Base-by-base conservation (phyloP, 2,888 invertebrate species). In the Chloroclysta siterata region DNA sequence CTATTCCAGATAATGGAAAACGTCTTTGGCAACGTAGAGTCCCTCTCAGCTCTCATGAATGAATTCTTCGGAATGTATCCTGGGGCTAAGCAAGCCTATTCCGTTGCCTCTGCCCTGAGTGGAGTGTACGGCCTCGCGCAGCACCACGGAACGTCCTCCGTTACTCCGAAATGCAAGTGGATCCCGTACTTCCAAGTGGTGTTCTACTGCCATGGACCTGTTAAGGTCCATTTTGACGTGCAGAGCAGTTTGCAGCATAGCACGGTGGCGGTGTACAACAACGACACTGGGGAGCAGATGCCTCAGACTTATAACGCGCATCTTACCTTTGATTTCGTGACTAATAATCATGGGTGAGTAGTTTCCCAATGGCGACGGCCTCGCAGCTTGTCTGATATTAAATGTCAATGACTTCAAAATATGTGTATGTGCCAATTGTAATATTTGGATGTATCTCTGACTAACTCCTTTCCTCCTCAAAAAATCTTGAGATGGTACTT, bases 21-120 rank as follows among this genome's bases (percentile, higher is more conserved):
- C 50, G 83, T 78, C 0, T 88, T 89, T 58, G 92, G 90, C n/a
- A 85, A 82, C 44, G 17, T 84, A 0, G 90, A 92, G 67, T 67
- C 80, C 0, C 66, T 90, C 7, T 82, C 89, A 13, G 76, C 76
- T 0, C 70, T 93, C 5, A 90, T 92, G 90, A 90, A 90, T 50
- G 86, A 89, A 66, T 92, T 91, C 72, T 92, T 92, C 53, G 53
- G 52, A 22, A 77, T 90, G 79, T 92, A 74, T 42, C 92, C 92
- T 33, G 82, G 83, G 28, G 76, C 86, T 0, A 88, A 82, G 63
- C 72, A 74, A 0, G 87, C 90, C 0, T 93, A 87, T 57, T 90
- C 92, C 0, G 78, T 90, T 0, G 78, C 89, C 0, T 88, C 91
- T 6, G 92, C 85, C 0, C 73, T 93, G 0, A 82, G 80, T 17